Percentiles rank a stretch among this genome's conserved stretches.
phyloP scores from a whole-genome alignment of 2,888 invertebrate species.

The Caenorhabditis uteleia region DNA sequence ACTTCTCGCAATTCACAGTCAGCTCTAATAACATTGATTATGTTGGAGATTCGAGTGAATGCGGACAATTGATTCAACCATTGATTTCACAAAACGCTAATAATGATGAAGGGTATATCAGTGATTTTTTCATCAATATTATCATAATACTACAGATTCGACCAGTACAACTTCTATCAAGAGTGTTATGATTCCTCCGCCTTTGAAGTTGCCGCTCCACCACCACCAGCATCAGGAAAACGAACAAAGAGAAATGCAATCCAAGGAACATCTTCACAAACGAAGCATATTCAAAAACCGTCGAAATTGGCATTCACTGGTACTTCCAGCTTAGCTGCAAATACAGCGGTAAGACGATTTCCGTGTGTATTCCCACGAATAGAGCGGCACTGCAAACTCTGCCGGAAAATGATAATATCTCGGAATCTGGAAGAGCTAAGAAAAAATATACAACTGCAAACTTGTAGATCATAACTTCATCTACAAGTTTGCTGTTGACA shows the following conservation, averaged over 20 bases:
- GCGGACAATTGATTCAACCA: conserved; percentile 51
- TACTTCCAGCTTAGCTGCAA: conserved; percentile 18
- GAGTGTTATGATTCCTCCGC: conserved; percentile 55
- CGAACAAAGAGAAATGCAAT: conserved; percentile 25
- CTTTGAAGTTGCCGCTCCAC: conserved; percentile 34
- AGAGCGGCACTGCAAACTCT: too few relatives aligned
- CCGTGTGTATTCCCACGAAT: too few relatives aligned
- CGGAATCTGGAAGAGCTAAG: background rate
- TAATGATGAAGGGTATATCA: conserved; percentile 18
- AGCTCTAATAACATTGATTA: conserved; percentile 45
- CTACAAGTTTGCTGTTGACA: too few relatives aligned
- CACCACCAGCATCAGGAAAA: conserved; percentile 20
- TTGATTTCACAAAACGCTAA: conserved; percentile 38
- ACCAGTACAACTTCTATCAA: conserved; percentile 63
- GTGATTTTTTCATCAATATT: background rate
- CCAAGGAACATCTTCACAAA: conserved; percentile 9
- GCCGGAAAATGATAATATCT: too few relatives aligned
- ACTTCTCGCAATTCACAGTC: conserved; percentile 43
- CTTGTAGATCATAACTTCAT: too few relatives aligned
- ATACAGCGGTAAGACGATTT: conserved; percentile 36
- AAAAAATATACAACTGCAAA: conserved; percentile 4
- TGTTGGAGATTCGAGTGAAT: conserved; percentile 31
- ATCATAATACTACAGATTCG: conserved; percentile 38
- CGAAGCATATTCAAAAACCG: conserved; percentile 14
- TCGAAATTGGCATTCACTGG: conserved; percentile 18